Conservation (phyloP, 1,140 invertebrate species). For the Dreissena rostriformis region DNA sequence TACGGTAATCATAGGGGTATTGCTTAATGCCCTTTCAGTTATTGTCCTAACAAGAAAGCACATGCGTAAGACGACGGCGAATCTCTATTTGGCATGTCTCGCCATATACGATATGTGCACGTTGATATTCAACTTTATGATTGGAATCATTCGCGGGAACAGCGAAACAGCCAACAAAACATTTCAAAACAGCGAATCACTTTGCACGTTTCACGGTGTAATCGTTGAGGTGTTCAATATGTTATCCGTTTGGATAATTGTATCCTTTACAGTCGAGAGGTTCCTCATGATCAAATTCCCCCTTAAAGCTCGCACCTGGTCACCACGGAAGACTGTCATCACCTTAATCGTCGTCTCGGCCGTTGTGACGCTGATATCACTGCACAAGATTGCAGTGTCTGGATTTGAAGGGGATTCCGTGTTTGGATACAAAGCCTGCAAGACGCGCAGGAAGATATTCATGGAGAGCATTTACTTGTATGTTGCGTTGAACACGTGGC, state of each 20-base stretch:
- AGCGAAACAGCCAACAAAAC: slow-evolving; percentile 61
- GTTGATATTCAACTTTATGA: slow-evolving; percentile 70
- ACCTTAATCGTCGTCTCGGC: slow-evolving; percentile 55
- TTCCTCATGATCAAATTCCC: slow-evolving; percentile 69
- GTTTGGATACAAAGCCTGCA: slow-evolving; percentile 73
- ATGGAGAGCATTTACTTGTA: slow-evolving; percentile 71
- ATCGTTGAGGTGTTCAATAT: slow-evolving; percentile 71
- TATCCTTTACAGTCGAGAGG: slow-evolving; percentile 67
- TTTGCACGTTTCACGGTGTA: slow-evolving; percentile 71
- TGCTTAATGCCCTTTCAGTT: slow-evolving; percentile 64
- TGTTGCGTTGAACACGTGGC: slow-evolving; percentile 72
- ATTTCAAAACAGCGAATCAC: slow-evolving; percentile 63
- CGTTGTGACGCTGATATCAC: slow-evolving; percentile 61
- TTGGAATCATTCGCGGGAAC: slow-evolving; percentile 69
- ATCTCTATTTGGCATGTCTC: slow-evolving; percentile 66
- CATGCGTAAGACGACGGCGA: slow-evolving; percentile 66
- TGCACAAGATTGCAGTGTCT: slow-evolving; percentile 71
- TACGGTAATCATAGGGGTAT: slow-evolving; percentile 46
- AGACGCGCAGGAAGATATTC: slow-evolving; percentile 65
- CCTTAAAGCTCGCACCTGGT: slow-evolving; percentile 63
- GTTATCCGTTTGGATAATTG: slow-evolving; percentile 70
- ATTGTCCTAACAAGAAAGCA: slow-evolving; percentile 61
- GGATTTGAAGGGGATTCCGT: slow-evolving; percentile 74
- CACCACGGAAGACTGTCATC: slow-evolving; percentile 51
- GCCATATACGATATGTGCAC: slow-evolving; percentile 63